A percentile compares a stretch with the other conserved stretches of the same genome.
These are phyloP conservation scores for Catamblyrhynchus diadema DNA, from an alignment of 2,797 vertebrate genomes.

Conservation along the genomic window DNA sequence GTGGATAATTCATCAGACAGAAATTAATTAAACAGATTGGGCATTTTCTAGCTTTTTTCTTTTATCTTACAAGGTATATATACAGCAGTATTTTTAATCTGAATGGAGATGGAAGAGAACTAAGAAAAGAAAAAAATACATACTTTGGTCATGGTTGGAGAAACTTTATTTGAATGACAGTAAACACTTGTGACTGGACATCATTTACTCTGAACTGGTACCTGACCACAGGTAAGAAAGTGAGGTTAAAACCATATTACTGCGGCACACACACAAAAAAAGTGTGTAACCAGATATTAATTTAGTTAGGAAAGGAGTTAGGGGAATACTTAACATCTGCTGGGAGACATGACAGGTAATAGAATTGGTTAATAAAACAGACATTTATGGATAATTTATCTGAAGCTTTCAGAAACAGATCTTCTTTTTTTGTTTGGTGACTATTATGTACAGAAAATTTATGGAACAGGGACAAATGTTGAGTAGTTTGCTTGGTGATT, in stretches of 20 bases:
- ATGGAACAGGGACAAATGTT: background rate
- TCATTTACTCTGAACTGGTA: background rate
- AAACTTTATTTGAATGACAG: background rate
- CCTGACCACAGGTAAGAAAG: background rate
- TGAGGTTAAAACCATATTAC: background rate
- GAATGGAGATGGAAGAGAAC: background rate
- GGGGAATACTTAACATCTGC: background rate
- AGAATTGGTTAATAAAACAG: background rate
- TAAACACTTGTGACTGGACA: background rate
- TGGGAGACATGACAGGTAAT: background rate
- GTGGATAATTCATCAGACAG: background rate
- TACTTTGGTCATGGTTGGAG: background rate
- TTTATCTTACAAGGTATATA: background rate
- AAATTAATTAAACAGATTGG: background rate
- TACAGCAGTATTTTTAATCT: background rate
- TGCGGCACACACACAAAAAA: background rate
- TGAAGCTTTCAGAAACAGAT: background rate
- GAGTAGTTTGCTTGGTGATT: background rate
- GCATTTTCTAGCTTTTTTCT: background rate
- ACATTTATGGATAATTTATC: slow-evolving; percentile 9
- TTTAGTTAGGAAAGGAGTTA: background rate
- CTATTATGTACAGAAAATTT: background rate
- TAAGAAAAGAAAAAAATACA: background rate
- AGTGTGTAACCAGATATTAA: background rate
- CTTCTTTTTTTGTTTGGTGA: background rate